phyloP scores from a whole-genome alignment of 2,888 invertebrate species.

The Leucozona laternaria region DNA sequence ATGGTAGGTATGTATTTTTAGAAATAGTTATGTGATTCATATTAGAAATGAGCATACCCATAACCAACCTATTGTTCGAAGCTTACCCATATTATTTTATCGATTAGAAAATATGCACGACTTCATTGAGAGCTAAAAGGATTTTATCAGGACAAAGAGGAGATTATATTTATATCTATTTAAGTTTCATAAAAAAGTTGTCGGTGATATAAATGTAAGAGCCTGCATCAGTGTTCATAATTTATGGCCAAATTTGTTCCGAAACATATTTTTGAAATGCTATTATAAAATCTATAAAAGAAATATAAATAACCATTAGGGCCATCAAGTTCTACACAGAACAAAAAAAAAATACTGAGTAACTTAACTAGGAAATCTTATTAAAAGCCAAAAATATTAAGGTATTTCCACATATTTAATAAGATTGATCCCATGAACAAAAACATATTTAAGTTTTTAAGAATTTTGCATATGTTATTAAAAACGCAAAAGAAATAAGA shows the following conservation, averaged over 20 bases:
- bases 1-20: constrained; percentile 12
- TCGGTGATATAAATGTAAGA: not conserved
- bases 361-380: too few species aligned
- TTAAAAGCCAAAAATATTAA: too few species aligned
- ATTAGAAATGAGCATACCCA: not conserved
- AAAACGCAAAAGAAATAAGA: too few species aligned
- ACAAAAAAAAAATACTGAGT: too few species aligned
- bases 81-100: constrained; percentile 11
- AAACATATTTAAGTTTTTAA: too few species aligned
- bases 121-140: not conserved
- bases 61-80: constrained; percentile 1
- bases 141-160: constrained; percentile 1
- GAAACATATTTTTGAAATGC: not conserved
- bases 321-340: too few species aligned
- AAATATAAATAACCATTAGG: not conserved
- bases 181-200: not conserved
- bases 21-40: constrained; percentile 7
- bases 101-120: constrained; percentile 9
- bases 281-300: not conserved
- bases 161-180: not conserved
- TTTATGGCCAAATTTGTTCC: not conserved
- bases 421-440: too few species aligned
- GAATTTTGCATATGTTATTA: too few species aligned
- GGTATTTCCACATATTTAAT: too few species aligned
- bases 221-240: not conserved